phyloP scores from a whole-genome alignment of 1,140 invertebrate species.

The Dreissena rostriformis region DNA sequence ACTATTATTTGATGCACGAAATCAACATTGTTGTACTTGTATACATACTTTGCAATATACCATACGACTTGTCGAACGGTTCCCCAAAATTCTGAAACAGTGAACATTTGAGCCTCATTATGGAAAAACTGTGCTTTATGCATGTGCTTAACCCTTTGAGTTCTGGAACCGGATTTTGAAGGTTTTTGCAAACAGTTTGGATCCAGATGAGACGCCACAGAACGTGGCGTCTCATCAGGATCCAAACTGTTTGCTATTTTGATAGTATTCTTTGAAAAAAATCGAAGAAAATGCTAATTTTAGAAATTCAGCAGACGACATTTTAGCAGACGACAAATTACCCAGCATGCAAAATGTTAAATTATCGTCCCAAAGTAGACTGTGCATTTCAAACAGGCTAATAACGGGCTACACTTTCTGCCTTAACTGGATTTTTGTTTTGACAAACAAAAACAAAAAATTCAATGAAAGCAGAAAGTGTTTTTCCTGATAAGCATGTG shows the following conservation, averaged over 20 bases:
- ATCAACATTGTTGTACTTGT: neutral
- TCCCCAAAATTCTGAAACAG: conserved; percentile 75
- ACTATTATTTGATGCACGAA: neutral
- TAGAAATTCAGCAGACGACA: too few relatives aligned
- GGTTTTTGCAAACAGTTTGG: neutral
- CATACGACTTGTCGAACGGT: conserved; percentile 76
- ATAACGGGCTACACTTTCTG: too few relatives aligned
- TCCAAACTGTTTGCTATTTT: neutral
- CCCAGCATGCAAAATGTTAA: too few relatives aligned
- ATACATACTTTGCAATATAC: conserved; percentile 75
- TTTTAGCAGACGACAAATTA: too few relatives aligned
- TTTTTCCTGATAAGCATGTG: too few relatives aligned
- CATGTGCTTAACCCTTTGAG: neutral
- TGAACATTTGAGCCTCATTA: neutral
- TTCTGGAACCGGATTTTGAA: neutral
- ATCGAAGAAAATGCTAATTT: too few relatives aligned
- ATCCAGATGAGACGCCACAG: neutral
- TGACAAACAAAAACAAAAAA: too few relatives aligned
- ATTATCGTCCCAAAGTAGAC: too few relatives aligned
- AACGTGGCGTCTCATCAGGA: neutral
- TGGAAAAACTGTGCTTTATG: neutral
- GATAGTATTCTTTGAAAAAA: too few relatives aligned
- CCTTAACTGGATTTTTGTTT: too few relatives aligned
- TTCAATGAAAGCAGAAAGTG: too few relatives aligned
- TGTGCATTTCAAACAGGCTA: too few relatives aligned